Conservation (phyloP, 2,113 vertebrate genomes). For the Collichthys lucidus region DNA sequence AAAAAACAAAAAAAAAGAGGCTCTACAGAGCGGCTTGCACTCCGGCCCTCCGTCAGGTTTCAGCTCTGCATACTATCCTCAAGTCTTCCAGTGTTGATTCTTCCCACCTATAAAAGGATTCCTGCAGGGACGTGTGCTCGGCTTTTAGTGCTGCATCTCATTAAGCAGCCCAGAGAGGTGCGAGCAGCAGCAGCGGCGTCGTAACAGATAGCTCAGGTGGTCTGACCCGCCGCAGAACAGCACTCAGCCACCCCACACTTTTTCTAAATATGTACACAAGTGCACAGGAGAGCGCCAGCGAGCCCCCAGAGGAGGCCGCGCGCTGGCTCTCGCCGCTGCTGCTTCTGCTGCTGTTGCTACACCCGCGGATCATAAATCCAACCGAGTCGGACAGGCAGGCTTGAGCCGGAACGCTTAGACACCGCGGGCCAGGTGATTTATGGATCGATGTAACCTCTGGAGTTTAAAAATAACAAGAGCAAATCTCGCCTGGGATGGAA, state of each 20-base stretch:
- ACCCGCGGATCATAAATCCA: slow-evolving; percentile 73
- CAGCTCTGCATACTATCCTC: slow-evolving; percentile 43
- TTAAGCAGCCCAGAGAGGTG: slow-evolving; percentile 35
- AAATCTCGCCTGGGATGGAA: slow-evolving; percentile 69
- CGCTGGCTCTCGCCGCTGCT: slow-evolving; percentile 31
- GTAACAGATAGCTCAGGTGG: slow-evolving; percentile 42
- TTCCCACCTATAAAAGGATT: slow-evolving; percentile 55
- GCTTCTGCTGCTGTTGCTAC: slow-evolving; percentile 8
- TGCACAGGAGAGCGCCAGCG: slow-evolving; percentile 59
- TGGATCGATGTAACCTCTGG: slow-evolving; percentile 73
- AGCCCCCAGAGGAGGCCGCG: slow-evolving; percentile 51
- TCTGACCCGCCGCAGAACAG: slow-evolving; percentile 55
- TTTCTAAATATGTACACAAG: slow-evolving; percentile 79
- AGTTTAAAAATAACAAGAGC: slow-evolving; percentile 80
- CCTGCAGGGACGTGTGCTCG: neutral
- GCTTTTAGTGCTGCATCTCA: slow-evolving; percentile 36
- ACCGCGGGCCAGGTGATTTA: slow-evolving; percentile 71
- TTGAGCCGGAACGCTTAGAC: slow-evolving; percentile 59
- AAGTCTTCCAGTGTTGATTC: slow-evolving; percentile 50
- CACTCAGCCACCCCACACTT: slow-evolving; percentile 62
- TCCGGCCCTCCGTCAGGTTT: slow-evolving; percentile 34
- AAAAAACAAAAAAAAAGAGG: slow-evolving; percentile 37
- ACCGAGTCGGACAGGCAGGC: slow-evolving; percentile 54
- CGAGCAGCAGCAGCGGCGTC: slow-evolving; percentile 29
- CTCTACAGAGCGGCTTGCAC: slow-evolving; percentile 31